Conservation (phyloP, 53 echinoderm and acorn worm genomes). For the Echinometra lucunter region DNA sequence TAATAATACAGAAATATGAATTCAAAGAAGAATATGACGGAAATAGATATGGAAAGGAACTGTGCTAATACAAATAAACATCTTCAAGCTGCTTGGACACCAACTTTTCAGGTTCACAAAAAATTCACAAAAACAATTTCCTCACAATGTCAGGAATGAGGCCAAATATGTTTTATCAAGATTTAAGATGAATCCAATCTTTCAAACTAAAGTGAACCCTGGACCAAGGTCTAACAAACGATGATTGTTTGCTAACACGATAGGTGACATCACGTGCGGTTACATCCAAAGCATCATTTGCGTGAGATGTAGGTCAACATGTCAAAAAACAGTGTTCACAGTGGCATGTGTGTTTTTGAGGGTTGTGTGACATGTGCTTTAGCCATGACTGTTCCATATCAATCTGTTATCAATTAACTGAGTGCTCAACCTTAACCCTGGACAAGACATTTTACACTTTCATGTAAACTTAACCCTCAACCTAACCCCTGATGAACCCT, state of each 20-base stretch:
- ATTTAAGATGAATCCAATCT: background rate
- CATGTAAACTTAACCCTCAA: too few relatives aligned
- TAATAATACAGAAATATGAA: background rate
- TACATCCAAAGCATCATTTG: background rate
- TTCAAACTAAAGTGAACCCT: background rate
- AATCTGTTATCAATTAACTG: too few relatives aligned
- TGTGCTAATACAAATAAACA: background rate
- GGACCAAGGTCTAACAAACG: background rate
- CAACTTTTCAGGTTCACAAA: background rate
- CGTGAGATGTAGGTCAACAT: background rate
- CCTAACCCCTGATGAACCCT: too few relatives aligned
- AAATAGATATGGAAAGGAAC: background rate
- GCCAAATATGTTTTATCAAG: constrained; percentile 44
- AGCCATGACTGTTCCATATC: too few relatives aligned
- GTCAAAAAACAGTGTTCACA: background rate
- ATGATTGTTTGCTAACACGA: constrained; percentile 32
- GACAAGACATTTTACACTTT: too few relatives aligned
- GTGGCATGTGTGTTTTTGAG: too few relatives aligned
- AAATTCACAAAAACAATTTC: constrained; percentile 13
- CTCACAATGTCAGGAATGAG: background rate
- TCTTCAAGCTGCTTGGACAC: background rate
- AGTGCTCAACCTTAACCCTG: too few relatives aligned
- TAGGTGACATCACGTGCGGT: background rate
- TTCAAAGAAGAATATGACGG: background rate
- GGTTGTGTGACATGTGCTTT: too few relatives aligned